Base-by-base conservation (phyloP, 1,140 invertebrate species). In the Stenopsyche tienmushanensis region DNA sequence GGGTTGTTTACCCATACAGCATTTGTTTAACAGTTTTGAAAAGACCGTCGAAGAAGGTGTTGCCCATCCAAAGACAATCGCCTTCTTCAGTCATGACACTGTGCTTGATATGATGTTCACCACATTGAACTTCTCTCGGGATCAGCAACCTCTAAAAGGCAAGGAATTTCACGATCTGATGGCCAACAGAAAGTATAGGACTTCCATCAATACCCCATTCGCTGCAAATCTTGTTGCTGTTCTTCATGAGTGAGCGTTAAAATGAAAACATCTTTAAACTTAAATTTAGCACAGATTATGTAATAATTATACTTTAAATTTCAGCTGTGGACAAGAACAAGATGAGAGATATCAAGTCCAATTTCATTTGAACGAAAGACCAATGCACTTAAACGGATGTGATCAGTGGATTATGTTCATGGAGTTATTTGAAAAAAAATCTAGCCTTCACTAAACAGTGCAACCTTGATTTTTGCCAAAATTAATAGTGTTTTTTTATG, bases 1-100 rank as follows among this genome's bases (percentile, higher is more conserved):
- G 3, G 91, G 89, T 24, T 92, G 90, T 73, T 83, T 84, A 5
- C 79, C 87, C 1, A 72, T 92, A 0, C 84, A 85, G 71, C 86
- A 94, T 71, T 81, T 94, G 72, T 84, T 91, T 42, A 76, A 84
- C 18, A 83, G 82, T 15, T 77, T 85, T 23, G 72, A 78, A 69
- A 76, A 69, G 0, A 71, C 60, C 2, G 67, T 73, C 17, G 15
- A n/a, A 10, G 75, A 18, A 8, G 34, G 15, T 17, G 34, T 21
- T 2, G 23, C 47, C 44, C 50, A 71, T 24, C 85, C 84, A 0
- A 84, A 84, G 67, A 84, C 86, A 0, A 78, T 86, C 0, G 88
- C 90, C 39, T 86, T 90, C 69, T 94, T 94, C 72, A 85, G 84
- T 0, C 88, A 93, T 74, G 84, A 90, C 18, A 79, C 83, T 1